Percentiles rank a stretch among this genome's conserved stretches.
Evolutionary conservation across 2,888 invertebrate genomes (phyloP).

Genomic region (Achlya flavicornis): DNA sequence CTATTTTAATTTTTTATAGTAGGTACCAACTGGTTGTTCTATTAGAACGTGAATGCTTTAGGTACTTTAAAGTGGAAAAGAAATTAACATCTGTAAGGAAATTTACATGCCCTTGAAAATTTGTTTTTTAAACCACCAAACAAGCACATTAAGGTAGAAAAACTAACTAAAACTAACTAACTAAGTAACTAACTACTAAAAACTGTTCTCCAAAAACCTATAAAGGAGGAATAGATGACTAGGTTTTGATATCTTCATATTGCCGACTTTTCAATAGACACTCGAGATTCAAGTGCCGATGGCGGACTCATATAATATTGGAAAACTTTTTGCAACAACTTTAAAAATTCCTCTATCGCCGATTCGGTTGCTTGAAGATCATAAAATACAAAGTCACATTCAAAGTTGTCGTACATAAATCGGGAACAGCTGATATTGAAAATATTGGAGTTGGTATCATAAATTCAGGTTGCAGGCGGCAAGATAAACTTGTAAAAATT

Average conservation of each 20-base stretch:
- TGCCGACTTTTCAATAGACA: neutral
- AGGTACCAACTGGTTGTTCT: too few species aligned
- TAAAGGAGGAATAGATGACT: neutral
- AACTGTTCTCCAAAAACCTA: neutral
- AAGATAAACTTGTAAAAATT: constrained; percentile 40
- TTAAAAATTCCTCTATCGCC: constrained; percentile 12
- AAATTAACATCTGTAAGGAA: too few species aligned
- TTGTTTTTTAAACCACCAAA: too few species aligned
- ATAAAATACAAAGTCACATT: constrained; percentile 43
- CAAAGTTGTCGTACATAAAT: constrained; percentile 41
- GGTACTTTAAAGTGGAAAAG: too few species aligned
- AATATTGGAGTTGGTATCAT: constrained; percentile 40
- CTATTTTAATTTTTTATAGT: too few species aligned
- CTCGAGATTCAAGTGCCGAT: neutral
- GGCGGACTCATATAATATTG: constrained; percentile 8
- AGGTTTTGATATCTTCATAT: neutral
- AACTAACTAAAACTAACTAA: too few species aligned
- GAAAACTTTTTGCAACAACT: constrained; percentile 14
- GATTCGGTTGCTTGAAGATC: constrained; percentile 8
- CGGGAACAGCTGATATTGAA: constrained; percentile 41
- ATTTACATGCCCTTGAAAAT: too few species aligned
- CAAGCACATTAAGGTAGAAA: too few species aligned
- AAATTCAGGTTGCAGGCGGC: constrained; percentile 26
- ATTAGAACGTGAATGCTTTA: too few species aligned
- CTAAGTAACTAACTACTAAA: too few species aligned